Evolutionary conservation across 2,888 invertebrate species (phyloP), one percentile per base, ranked within the genome.

Genomic region (Xestobium rufovillosum): DNA sequence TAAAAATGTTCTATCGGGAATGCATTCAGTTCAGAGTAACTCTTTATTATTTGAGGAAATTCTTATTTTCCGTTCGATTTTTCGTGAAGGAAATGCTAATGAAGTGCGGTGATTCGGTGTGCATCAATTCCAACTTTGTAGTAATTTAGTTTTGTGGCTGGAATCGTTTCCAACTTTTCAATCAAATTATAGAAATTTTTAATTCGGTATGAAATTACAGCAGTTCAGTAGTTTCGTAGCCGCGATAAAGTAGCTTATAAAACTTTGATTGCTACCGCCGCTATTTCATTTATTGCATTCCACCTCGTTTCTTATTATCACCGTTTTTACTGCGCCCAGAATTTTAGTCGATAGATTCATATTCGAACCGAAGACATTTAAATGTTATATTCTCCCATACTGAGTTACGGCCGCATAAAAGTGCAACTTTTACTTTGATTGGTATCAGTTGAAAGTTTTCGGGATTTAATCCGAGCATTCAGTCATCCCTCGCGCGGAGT

Each of bases 341-440:
- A 57, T 55, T 52, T 54, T 45, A 49, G 49, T 47, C 47, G 46
- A 50, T 49, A 51, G 52, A 56, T 55, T 52, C 49, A 48, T 51
- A 52, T 51, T 49, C 48, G 48, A 43, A 39, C 41, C 29, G 36
- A 38, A 38, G 45, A 49, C 50, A 53, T 51, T 52, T 50, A 49
- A 53, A 50, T 52, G 49, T 52, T 51, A 53, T 49, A 52, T 44
- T 47, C 48, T 45, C 41, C 43, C 43, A 36, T 44, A 47, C 43
- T 54, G 56, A 60, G 50, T 59, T 60, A 60, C 54, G 43, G 51
- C 42, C 47, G 50, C 52, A 58, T 58, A 60, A 59, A 60, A 58
- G 48, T 55, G 55, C 55, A 59, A 55, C 53, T 56, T 40, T 49
- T 48, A 52, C 52, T 56, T 55, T 57, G 59, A 57, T 59, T 56